Evolutionary conservation across 2,888 invertebrate genomes (phyloP).

Genomic region (Auanema freiburgensis): DNA sequence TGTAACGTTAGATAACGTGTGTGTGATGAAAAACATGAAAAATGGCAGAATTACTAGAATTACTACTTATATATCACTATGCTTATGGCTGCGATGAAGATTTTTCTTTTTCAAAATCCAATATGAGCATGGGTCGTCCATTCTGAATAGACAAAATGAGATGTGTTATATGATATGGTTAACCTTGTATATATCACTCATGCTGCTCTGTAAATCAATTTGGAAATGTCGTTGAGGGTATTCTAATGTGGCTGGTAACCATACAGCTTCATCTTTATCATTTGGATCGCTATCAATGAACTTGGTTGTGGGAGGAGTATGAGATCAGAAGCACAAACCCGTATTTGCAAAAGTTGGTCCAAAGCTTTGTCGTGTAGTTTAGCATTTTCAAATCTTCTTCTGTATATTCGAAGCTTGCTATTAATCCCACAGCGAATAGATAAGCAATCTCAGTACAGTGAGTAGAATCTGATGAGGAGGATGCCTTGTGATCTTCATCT

Average conservation of each 20-base stretch:
- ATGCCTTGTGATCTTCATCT: neutral
- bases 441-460: slow-evolving; percentile 58
- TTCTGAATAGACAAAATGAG: too few relatives aligned
- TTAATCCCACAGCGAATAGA: slow-evolving; percentile 33
- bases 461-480: slow-evolving; percentile 43
- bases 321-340: slow-evolving; percentile 4
- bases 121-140: too few relatives aligned
- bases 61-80: too few relatives aligned
- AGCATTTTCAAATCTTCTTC: slow-evolving; percentile 15
- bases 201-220: slow-evolving; percentile 8
- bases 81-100: too few relatives aligned
- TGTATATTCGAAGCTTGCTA: neutral
- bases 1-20: too few relatives aligned
- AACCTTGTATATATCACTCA: slow-evolving; percentile 1
- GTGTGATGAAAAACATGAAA: too few relatives aligned
- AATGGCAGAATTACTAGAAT: too few relatives aligned
- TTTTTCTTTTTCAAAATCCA: too few relatives aligned
- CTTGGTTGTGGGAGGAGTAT: too few relatives aligned
- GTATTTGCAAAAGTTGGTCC: slow-evolving; percentile 19
- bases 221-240: slow-evolving; percentile 15
- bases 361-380: slow-evolving; percentile 10
- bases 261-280: slow-evolving; percentile 5
- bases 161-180: too few relatives aligned
- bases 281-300: slow-evolving; percentile 6
- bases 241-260: slow-evolving; percentile 13